phyloP scores from a whole-genome alignment of 2,888 invertebrate species.

The Rotaria sp. region DNA sequence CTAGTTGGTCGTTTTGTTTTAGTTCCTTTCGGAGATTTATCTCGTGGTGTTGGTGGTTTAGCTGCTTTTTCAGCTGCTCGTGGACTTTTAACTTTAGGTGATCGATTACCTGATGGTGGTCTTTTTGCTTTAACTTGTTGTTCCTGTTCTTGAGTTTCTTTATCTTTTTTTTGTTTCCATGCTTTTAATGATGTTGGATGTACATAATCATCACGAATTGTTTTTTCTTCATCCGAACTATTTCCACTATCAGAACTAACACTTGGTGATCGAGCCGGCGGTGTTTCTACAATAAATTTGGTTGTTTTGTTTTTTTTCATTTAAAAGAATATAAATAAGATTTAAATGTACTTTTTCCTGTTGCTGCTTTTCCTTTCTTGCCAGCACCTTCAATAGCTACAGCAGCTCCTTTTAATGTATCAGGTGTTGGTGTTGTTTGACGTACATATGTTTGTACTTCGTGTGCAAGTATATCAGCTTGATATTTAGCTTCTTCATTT shows the following conservation, averaged over 20 bases:
- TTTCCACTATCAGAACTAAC: not conserved
- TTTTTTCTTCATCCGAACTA: not conserved
- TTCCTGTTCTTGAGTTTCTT: slow-evolving; percentile 9
- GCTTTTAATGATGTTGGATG: slow-evolving; percentile 38
- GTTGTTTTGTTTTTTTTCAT: too few species aligned
- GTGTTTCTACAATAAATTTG: not conserved
- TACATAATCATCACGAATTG: slow-evolving; percentile 29
- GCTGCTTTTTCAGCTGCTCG: slow-evolving; percentile 40
- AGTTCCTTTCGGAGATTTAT: slow-evolving; percentile 25
- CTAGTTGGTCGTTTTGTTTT: slow-evolving; percentile 4
- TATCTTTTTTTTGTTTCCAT: slow-evolving; percentile 37
- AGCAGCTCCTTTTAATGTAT: not conserved
- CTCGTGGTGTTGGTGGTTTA: slow-evolving; percentile 13
- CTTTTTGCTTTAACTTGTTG: slow-evolving; percentile 28
- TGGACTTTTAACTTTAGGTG: not conserved
- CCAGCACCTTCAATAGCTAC: not conserved
- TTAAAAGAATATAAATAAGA: not conserved
- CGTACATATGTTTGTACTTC: slow-evolving; percentile 45
- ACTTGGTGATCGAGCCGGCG: not conserved
- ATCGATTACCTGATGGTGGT: slow-evolving; percentile 29
- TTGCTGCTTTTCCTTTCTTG: not conserved
- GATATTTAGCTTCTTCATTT: slow-evolving; percentile 52
- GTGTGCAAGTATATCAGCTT: slow-evolving; percentile 48
- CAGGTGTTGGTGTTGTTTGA: slow-evolving; percentile 22
- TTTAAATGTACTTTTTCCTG: not conserved